Conservation (phyloP, 2,113 vertebrate species). For the pig (Sus scrofa) region T2T-Sscrofa CM000814.6:39201001-39201500, state of each 20-base stretch:
- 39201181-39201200: neutral
- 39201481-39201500: no score
- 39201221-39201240: neutral
- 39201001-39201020: neutral
- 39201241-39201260: neutral
- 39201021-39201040: neutral
- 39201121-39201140: no score
- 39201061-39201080: neutral
- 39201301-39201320: no score
- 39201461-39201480: no score
- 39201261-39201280: neutral
- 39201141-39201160: neutral
- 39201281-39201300: no score
- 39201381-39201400: no score
- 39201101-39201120: neutral
- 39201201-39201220: neutral
- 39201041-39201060: neutral
- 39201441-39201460: no score
- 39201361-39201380: no score
- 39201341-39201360: no score
- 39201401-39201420: no score
- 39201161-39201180: neutral
- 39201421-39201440: no score
- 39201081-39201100: neutral
- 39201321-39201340: no score